These are phyloP conservation scores for Trichosurus vulpecula DNA, from an alignment of 2,797 vertebrate genomes.

Conservation along the genomic window DNA sequence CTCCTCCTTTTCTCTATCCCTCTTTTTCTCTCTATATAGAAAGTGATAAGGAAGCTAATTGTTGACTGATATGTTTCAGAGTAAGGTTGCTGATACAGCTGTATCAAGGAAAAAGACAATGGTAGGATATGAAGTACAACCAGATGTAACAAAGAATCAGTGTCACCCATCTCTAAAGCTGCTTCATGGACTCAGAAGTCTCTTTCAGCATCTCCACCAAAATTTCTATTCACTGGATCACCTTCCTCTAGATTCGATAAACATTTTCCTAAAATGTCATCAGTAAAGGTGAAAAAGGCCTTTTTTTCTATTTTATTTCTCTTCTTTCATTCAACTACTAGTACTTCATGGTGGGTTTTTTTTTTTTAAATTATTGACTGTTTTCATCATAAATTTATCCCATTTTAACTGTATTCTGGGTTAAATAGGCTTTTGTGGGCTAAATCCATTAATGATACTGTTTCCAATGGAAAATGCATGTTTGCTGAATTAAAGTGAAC, in stretches of 20 bases:
- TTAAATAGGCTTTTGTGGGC: background rate
- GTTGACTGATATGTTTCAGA: too few species aligned
- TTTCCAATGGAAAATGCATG: background rate
- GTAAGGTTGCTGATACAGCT: too few species aligned
- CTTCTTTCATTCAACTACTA: background rate
- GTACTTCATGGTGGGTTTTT: background rate
- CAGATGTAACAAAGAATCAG: background rate
- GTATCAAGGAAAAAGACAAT: background rate
- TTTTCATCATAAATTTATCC: background rate
- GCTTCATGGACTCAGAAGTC: too few species aligned
- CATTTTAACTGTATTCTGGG: background rate
- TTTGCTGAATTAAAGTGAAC: background rate
- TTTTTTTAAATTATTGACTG: background rate
- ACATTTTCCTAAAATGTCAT: background rate
- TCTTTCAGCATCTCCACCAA: background rate
- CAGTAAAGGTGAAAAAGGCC: background rate
- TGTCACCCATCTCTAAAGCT: background rate
- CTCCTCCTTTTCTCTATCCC: too few species aligned
- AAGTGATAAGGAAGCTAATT: background rate
- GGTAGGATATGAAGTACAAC: background rate
- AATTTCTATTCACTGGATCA: background rate
- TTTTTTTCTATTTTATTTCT: background rate
- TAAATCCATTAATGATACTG: background rate
- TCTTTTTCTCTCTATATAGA: background rate
- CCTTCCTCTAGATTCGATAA: background rate